Conservation (phyloP, 1,140 invertebrate genomes). For the Drosophila pseudoananassae region DNA sequence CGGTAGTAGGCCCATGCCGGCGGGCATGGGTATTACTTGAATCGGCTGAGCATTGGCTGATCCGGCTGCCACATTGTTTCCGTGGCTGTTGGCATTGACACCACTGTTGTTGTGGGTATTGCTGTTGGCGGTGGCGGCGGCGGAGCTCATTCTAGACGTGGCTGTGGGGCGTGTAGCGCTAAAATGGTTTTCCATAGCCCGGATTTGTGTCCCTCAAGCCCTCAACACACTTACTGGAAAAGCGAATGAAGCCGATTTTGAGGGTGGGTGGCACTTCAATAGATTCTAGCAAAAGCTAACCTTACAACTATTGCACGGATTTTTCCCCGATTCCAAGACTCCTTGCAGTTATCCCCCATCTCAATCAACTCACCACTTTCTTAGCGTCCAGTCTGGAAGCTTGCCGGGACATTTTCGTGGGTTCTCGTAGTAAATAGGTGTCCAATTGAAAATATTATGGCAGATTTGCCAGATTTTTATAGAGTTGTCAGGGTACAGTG, state of each 20-base stretch:
- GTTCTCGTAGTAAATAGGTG: constrained; percentile 15
- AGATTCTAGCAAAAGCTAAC: constrained; percentile 61
- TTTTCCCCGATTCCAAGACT: constrained; percentile 5
- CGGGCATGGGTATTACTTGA: constrained; percentile 79
- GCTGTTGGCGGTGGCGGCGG: constrained; percentile 18
- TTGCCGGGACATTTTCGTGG: constrained; percentile 78
- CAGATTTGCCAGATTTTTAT: constrained; percentile 22
- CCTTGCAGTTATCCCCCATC: constrained; percentile 8
- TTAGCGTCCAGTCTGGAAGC: constrained; percentile 84
- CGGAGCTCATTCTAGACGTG: constrained; percentile 60
- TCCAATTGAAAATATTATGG: constrained; percentile 22
- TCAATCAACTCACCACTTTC: constrained; percentile 84
- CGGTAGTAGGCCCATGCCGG: constrained; percentile 36
- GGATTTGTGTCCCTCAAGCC: constrained; percentile 43
- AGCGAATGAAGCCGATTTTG: constrained; percentile 83
- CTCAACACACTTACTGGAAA: constrained; percentile 80
- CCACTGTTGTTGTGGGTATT: constrained; percentile 36
- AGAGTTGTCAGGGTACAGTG: constrained; percentile 22
- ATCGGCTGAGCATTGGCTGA: constrained; percentile 49
- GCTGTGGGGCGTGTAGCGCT: constrained; percentile 55
- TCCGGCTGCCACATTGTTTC: constrained; percentile 19
- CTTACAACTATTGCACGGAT: constrained; percentile 49
- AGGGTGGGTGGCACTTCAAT: constrained; percentile 72
- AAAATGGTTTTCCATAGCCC: constrained; percentile 75
- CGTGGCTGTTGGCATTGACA: constrained; percentile 19